Conservation (phyloP, 2,888 invertebrate genomes). For the Caenorhabditis imperialis region DNA sequence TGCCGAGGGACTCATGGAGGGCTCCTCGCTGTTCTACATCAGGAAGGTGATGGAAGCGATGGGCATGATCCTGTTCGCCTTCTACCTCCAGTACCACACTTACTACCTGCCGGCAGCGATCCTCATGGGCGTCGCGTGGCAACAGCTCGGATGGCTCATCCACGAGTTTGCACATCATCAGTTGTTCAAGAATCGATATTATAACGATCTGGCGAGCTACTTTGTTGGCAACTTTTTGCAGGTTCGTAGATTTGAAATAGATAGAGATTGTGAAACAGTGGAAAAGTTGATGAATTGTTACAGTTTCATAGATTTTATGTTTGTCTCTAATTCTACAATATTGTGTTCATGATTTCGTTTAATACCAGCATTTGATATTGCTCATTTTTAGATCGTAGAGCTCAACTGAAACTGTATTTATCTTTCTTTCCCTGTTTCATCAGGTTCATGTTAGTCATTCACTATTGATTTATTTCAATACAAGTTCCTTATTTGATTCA, state of each 20-base stretch:
- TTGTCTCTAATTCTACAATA: no score
- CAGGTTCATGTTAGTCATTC: no score
- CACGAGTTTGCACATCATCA: slow-evolving; percentile 77
- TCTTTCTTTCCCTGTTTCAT: no score
- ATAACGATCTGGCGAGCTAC: slow-evolving; percentile 70
- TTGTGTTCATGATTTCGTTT: no score
- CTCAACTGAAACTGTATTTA: background rate
- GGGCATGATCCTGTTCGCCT: slow-evolving; percentile 65
- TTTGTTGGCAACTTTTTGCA: slow-evolving; percentile 76
- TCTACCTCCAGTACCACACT: slow-evolving; percentile 69
- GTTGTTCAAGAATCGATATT: slow-evolving; percentile 70
- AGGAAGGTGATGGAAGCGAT: slow-evolving; percentile 71
- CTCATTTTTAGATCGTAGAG: no score
- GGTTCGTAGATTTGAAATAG: slow-evolving; percentile 9
- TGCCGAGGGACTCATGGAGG: slow-evolving; percentile 68
- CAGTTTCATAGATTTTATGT: no score
- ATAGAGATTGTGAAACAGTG: no score
- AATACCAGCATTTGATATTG: no score
- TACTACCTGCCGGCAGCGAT: slow-evolving; percentile 72
- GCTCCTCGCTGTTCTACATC: slow-evolving; percentile 66
- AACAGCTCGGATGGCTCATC: slow-evolving; percentile 71
- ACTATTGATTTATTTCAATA: no score
- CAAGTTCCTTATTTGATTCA: no score
- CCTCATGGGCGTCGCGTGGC: slow-evolving; percentile 77
- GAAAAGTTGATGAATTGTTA: no score